Base-by-base conservation (phyloP, 2,113 vertebrate genomes). In the Dendropsophus ebraccatus region DNA sequence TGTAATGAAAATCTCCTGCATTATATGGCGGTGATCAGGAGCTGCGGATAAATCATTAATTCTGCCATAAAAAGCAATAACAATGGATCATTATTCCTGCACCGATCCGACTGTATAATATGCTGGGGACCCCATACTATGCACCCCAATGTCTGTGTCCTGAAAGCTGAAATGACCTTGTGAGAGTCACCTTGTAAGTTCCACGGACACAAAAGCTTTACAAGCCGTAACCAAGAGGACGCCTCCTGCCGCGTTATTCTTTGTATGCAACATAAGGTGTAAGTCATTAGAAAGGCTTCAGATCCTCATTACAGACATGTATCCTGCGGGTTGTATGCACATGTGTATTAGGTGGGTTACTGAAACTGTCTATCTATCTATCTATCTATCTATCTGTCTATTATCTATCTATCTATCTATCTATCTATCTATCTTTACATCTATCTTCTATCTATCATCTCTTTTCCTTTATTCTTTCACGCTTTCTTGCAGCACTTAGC, bases 1-100 rank as follows among this genome's bases (percentile, higher is more conserved):
- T 45, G 60, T 70, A 62, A 81, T 74, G 67, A 60, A 73, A 81
- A 81, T 74, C 85, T 81, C 52, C 23, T 19, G 67, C 52, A 74
- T 81, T 37, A 32, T 45, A 49, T 47, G 32, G 69, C 54, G 49
- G 49, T 25, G 65, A 86, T 81, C 62, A 32, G n/a, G 77, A 52
- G 28, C 45, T 14, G 62, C 45, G 74, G 45, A 35, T 81, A 81
- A 86, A 62, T 86, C 41, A 60, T 60, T 21, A 50, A 11, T 16
- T 45, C 30, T 37, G 50, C 37, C 2, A 69, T 45, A 17, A 62
- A 56, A n/a, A 41, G 35, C 41, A 60, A 58, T 81, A 62, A 81
- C 37, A 50, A 50, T 45, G 11, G 25, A 52, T 69, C 37, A 79
- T 77, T 28, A 47, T 54, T 56, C 19, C 74, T 54, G 62, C 30